Base-by-base conservation (phyloP, 2,888 invertebrate genomes). In the Timandra comae region DNA sequence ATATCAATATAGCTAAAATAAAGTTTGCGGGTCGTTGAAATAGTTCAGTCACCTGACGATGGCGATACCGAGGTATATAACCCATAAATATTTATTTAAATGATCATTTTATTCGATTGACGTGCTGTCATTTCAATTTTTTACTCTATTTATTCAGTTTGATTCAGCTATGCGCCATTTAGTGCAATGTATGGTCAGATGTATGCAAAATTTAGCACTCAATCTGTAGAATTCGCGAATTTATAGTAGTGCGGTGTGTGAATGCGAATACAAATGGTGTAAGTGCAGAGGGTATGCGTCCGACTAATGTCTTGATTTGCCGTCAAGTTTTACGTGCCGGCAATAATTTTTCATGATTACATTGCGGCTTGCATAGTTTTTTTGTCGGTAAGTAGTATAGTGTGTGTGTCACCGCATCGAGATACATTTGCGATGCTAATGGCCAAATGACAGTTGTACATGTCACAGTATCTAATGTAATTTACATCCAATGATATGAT, bases 121-220 rank as follows among this genome's bases (percentile, higher is more conserved):
- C 79, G 73, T 73, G 62, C 73, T 81, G 82, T 84, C 80, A 82
- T 64, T 70, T 69, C 64, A 72, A 69, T 74, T 81, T 76, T 81
- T 82, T 77, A 70, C 60, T 75, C 54, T 77, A 79, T 80, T 80
- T 82, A 78, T 74, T 80, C 75, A 75, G 68, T 66, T 79, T 73
- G 70, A 78, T 71, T 76, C 66, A 74, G 68, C 71, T 81, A 79
- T 82, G 78, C 84, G 84, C 84, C 84, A 84, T 84, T 84, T 69
- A 73, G 71, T 80, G 71, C 75, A 77, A 70, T 76, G 79, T 67
- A 77, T 66, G 65, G 61, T 58, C 58, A 50, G 49, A 63, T 72
- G 70, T 70, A 66, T 73, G 68, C 63, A 62, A 60, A 68, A 75
- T 69, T 69, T 57, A 67, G 66, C 60, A 59, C 60, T 55, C 67